Evolutionary conservation across 2,888 invertebrate genomes (phyloP), one percentile per base, ranked within the genome.

Genomic region (Spodoptera picta): DNA sequence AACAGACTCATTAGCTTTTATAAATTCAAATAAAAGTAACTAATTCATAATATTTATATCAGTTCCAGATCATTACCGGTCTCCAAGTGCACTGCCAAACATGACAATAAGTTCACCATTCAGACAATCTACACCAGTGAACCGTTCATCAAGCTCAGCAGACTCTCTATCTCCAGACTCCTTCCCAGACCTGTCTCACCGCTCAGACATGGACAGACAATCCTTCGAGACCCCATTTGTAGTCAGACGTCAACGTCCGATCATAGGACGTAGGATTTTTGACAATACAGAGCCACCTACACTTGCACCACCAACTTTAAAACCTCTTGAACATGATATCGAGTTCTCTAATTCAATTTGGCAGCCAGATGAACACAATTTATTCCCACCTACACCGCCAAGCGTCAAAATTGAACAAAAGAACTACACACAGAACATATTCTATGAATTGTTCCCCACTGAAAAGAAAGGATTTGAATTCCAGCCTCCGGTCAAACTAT

Each of bases 131-230:
- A 73, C 81, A 19, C 71, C 82, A 1, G 87, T 85, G 36, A 86
- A 80, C 49, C 58, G 82, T 12, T 93, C 92, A 0, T 92, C 92
- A 9, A 93, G 92, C 60, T 93, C 93, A 0, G 82, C 92, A 0
- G 93, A 94, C 49, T 92, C 92, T 0, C 86, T 84, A 2, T 92
- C 93, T n/a, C 92, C 93, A 0, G 93, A 92, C n/a, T 84, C 87
- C 0, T 92, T 87, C 55, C 86, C 86, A 0, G 90, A 90, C 43
- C 64, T 86, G 42, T 75, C 73, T 46, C 60, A 63, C n/a, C 61
- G 73, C 7, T 50, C 12, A 3, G 73, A 69, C 44, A 48, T 65
- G 27, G 54, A 61, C 23, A 53, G 63, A 47, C 61, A 63, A 65
- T 31, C 60, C 47, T 62, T 47, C 50, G 74, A 83, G 2, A 79